Conservation (phyloP, 1,140 invertebrate genomes). For the Zaprionus gabonicus region DNA sequence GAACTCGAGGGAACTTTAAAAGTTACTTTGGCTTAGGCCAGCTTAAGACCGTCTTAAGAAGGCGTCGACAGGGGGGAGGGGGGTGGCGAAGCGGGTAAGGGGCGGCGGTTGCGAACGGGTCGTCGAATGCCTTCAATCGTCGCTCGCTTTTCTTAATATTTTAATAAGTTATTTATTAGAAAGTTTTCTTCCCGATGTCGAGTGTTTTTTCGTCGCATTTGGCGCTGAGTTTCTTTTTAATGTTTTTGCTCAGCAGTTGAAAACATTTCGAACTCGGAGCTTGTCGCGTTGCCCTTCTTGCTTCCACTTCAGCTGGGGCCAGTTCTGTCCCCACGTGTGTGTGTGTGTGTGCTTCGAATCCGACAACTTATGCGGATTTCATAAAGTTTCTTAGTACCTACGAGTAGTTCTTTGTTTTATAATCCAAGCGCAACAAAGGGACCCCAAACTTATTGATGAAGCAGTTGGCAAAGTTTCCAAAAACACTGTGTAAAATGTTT, state of each 20-base stretch:
- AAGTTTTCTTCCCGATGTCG: not conserved
- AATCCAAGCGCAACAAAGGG: constrained; percentile 1
- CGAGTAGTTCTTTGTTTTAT: constrained; percentile 1
- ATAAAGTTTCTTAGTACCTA: not conserved
- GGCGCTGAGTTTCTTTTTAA: not conserved
- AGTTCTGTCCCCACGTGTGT: not conserved
- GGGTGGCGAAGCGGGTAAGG: not conserved
- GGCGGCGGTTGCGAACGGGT: not conserved
- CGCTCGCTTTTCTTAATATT: constrained; percentile 2
- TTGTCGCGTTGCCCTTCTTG: not conserved
- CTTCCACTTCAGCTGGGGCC: not conserved
- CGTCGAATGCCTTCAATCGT: constrained; percentile 3
- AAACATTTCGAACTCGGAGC: not conserved
- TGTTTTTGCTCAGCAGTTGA: not conserved
- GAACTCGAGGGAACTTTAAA: constrained; percentile 1
- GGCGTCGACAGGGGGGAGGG: not conserved
- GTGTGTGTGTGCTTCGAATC: not conserved
- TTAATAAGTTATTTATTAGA: constrained; percentile 5
- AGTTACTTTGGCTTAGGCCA: constrained; percentile 4
- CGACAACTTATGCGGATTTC: constrained; percentile 2
- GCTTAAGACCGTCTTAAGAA: not conserved
- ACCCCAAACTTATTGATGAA: not conserved
- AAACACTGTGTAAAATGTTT: not conserved
- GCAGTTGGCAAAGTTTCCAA: not conserved
- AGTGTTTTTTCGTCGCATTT: not conserved